Base-by-base conservation (phyloP, 1,140 invertebrate genomes). In the Musca domestica region DNA sequence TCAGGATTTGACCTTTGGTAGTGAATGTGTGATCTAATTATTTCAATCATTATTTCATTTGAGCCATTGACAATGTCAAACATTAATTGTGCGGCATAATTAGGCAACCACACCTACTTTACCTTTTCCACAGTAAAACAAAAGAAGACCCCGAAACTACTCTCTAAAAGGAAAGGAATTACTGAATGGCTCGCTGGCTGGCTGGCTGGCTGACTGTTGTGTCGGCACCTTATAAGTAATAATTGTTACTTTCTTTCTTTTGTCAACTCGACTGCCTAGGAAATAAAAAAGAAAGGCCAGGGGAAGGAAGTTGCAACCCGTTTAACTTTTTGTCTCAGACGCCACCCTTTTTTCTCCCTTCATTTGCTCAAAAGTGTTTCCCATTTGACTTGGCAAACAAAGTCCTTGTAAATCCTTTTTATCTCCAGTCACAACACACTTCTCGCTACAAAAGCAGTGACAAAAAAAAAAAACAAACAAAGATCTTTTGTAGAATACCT, bases 51-150 rank as follows among this genome's bases (percentile, higher is more conserved):
- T 61, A 19, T 17, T 34, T 34, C 30, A 41, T 61, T 61, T 54
- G 25, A 58, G n/a, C 54, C 27, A 58, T 61, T 61, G 56, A 41
- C 56, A 2, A 15, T 25, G 56, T 61, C 56, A 61, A 61, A 19
- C 34, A 61, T 61, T 61, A 61, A 61, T 61, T 61, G 56, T 61
- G 15, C 34, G 56, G 56, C 56, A 61, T 61, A 61, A 61, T 61
- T 61, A 61, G 20, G 19, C 30, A 10, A 34, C 56, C 56, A 41
- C 56, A 34, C 56, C 56, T 61, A 61, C 56, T 61, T 58, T 58
- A 58, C 54, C 54, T 58, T 58, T 61, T 61, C 17, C 34, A 41
- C 34, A 41, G n/a, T n/a, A n/a, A n/a, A n/a, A n/a, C 34, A 5
- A 41, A n/a, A 10, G 6, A 12, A 12, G 12, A 41, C 34, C 34